These are phyloP conservation scores for Pocillopora verrucosa DNA, from an alignment of 64 coral and sea anemone species.

Conservation along the genomic window DNA sequence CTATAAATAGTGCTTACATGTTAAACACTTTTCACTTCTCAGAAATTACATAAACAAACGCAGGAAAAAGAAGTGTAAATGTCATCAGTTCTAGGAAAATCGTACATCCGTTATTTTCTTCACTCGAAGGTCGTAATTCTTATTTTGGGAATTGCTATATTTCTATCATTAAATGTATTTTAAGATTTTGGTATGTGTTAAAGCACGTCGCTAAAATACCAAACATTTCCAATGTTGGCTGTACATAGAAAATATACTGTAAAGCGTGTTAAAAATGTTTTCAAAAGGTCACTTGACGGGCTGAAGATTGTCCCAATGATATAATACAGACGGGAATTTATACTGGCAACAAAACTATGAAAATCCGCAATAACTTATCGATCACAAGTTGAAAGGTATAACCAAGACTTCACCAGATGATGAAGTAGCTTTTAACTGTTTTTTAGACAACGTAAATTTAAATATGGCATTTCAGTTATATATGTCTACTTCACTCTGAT, in stretches of 20 bases:
- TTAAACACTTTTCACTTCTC: neutral
- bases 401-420: too few relatives aligned
- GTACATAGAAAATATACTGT: neutral
- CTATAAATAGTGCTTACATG: slow-evolving; percentile 17
- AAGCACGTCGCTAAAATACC: neutral
- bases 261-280: neutral
- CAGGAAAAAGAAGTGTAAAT: neutral
- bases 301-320: neutral
- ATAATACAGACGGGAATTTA: too few relatives aligned
- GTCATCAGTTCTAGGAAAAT: neutral
- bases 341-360: neutral
- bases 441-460: too few relatives aligned
- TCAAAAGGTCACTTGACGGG: neutral
- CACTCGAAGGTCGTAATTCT: neutral
- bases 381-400: too few relatives aligned
- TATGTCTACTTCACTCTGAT: too few relatives aligned
- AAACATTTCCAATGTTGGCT: neutral
- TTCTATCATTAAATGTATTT: neutral
- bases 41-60: neutral
- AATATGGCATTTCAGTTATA: too few relatives aligned
- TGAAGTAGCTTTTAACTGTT: too few relatives aligned
- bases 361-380: neutral
- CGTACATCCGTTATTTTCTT: neutral
- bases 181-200: too few relatives aligned
- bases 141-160: neutral